Percentiles rank a stretch among this genome's conserved stretches.
Evolutionary conservation across 2,113 vertebrate species (phyloP).

Genomic region (Mesocricetus auratus): DNA sequence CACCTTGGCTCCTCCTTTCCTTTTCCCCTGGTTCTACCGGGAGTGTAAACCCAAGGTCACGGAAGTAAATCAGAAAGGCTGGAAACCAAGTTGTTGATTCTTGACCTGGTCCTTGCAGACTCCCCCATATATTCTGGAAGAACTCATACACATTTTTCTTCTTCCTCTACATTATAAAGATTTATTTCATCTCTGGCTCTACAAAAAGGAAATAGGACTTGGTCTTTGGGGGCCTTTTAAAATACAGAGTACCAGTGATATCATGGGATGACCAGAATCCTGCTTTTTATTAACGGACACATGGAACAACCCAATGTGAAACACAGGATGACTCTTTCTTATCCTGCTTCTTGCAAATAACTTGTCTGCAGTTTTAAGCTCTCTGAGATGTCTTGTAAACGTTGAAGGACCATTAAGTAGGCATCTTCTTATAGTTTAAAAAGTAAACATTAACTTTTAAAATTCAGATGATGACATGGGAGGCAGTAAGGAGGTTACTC

Average conservation of each 20-base stretch:
- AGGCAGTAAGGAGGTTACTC: constrained; percentile 61
- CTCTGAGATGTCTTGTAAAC: constrained; percentile 41
- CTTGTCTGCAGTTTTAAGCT: neutral
- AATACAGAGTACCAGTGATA: constrained; percentile 27
- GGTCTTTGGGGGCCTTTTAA: constrained; percentile 11
- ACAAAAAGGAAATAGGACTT: constrained; percentile 67
- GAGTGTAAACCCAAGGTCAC: constrained; percentile 41
- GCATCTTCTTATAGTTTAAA: constrained; percentile 42
- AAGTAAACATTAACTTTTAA: constrained; percentile 50
- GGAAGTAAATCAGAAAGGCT: constrained; percentile 57
- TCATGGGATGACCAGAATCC: constrained; percentile 47
- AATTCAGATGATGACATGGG: constrained; percentile 58
- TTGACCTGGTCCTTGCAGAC: neutral
- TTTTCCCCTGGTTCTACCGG: neutral
- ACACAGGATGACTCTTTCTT: neutral
- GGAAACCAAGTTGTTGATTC: neutral
- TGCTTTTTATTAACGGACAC: constrained; percentile 59
- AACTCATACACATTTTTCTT: neutral
- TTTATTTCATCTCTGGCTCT: constrained; percentile 70
- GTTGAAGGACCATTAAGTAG: constrained; percentile 40
- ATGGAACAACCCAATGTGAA: neutral
- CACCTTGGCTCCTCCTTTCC: fast-evolving
- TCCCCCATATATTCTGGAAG: neutral
- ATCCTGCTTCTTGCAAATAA: neutral
- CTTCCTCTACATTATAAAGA: constrained; percentile 60